Percentiles rank a stretch among this genome's conserved stretches.
These are phyloP conservation scores for Antennarius striatus DNA, from an alignment of 2,113 vertebrate species.

Conservation along the genomic window DNA sequence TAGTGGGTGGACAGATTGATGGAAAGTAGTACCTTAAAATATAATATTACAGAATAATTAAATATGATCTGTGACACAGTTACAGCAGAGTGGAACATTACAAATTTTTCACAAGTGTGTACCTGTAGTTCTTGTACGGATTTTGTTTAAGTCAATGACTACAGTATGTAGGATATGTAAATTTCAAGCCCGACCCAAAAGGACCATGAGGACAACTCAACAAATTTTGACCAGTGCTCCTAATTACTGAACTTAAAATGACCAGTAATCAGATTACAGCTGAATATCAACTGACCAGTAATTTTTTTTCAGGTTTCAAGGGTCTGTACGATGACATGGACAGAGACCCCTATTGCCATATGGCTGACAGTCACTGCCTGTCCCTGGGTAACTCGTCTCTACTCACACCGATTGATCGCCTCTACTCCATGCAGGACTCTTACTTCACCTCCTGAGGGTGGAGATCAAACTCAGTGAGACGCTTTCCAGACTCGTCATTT, in stretches of 20 bases:
- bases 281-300: neutral
- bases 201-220: neutral
- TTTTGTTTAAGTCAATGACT: neutral
- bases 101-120: too few relatives aligned
- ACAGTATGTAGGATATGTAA: too few relatives aligned
- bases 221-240: neutral
- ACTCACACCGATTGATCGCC: slow-evolving; percentile 94
- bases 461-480: neutral
- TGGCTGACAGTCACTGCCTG: slow-evolving; percentile 87
- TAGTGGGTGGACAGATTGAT: too few relatives aligned
- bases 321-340: slow-evolving; percentile 87
- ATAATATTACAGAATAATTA: too few relatives aligned
- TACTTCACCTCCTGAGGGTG: slow-evolving; percentile 92
- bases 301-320: slow-evolving; percentile 83
- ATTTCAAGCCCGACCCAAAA: neutral
- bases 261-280: neutral
- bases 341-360: slow-evolving; percentile 85
- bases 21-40: too few relatives aligned
- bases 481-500: slow-evolving; percentile 6
- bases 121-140: too few relatives aligned
- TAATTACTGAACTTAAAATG: too few relatives aligned
- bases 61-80: too few relatives aligned
- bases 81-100: too few relatives aligned
- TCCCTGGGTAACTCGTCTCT: slow-evolving; percentile 82
- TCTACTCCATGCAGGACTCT: slow-evolving; percentile 98